Evolutionary conservation across 1,140 invertebrate genomes (phyloP), one percentile per base, ranked within the genome.

Genomic region (Gonioctena quinquepunctata): DNA sequence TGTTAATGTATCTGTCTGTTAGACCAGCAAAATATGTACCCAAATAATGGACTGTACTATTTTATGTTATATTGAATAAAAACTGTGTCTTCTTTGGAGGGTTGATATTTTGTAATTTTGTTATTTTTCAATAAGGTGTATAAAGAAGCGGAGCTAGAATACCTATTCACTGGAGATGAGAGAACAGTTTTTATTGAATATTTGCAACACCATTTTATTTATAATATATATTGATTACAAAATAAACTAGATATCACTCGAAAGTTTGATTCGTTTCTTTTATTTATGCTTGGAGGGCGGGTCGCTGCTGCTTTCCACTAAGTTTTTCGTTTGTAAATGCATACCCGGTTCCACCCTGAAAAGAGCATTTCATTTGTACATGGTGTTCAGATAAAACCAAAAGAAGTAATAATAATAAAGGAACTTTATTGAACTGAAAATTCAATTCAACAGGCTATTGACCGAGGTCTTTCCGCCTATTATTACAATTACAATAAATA

Each of bases 331-430:
- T 98, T 19, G 94, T 95, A 22, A 90, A 90, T 22, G 96, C 86
- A 86, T 96, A 99, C 19, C 96, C 96, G 68, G 96, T 97, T n/a
- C 96, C 96, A 73, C 96, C 96, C 92, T 95, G 70, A 16, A 86
- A 86, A 64, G n/a, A n/a, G n/a, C n/a, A n/a, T n/a, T n/a, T n/a
- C n/a, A n/a, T n/a, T n/a, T n/a, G n/a, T n/a, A n/a, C n/a, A n/a
- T n/a, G n/a, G n/a, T n/a, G n/a, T n/a, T n/a, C n/a, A n/a, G n/a
- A n/a, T n/a, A n/a, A n/a, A n/a, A n/a, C n/a, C n/a, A n/a, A n/a
- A n/a, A n/a, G n/a, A n/a, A n/a, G n/a, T n/a, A n/a, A 49, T 28
- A 26, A 68, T 1, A 48, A 60, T 54, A 66, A 72, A 72, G n/a
- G n/a, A n/a, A n/a, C n/a, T n/a, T n/a, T n/a, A n/a, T n/a, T n/a